Evolutionary conservation across 2,888 invertebrate genomes (phyloP).

Genomic region (Oeneis ivallda): DNA sequence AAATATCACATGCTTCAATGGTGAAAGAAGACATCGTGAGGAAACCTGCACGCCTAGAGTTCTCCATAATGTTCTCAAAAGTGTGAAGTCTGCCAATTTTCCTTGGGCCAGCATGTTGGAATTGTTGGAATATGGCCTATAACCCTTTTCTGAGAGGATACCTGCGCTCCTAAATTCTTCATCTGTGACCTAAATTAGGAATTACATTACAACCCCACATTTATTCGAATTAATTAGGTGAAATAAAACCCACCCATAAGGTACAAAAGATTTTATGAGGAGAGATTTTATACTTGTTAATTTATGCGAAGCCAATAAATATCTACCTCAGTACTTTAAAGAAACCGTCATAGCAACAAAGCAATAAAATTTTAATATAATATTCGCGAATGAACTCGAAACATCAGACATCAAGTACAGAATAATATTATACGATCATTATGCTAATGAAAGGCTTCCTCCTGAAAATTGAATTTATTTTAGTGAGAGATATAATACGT

Average conservation of each 20-base stretch:
- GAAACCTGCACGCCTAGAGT: no score
- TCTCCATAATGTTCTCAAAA: no score
- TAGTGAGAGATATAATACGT: conserved; percentile 13
- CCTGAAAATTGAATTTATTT: conserved; percentile 8
- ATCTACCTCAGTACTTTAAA: not conserved
- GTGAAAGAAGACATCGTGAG: no score
- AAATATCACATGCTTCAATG: no score
- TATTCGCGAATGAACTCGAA: conserved; percentile 2
- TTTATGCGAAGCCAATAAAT: not conserved
- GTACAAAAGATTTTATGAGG: not conserved
- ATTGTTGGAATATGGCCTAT: no score
- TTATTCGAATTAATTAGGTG: no score
- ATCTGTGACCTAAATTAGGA: no score
- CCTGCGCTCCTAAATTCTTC: no score
- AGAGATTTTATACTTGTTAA: not conserved
- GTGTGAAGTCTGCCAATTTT: no score
- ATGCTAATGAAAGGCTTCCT: conserved; percentile 10
- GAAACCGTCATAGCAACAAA: not conserved
- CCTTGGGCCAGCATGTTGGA: no score
- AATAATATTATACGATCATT: not conserved
- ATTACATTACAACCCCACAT: not conserved
- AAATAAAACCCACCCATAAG: no score
- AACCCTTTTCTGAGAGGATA: no score
- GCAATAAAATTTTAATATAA: conserved; percentile 3
- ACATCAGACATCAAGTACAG: conserved; percentile 1